Percentiles rank a stretch among this genome's conserved stretches.
Evolutionary conservation across 2,113 vertebrate genomes (phyloP).

Genomic region (Notechis scutatus): DNA sequence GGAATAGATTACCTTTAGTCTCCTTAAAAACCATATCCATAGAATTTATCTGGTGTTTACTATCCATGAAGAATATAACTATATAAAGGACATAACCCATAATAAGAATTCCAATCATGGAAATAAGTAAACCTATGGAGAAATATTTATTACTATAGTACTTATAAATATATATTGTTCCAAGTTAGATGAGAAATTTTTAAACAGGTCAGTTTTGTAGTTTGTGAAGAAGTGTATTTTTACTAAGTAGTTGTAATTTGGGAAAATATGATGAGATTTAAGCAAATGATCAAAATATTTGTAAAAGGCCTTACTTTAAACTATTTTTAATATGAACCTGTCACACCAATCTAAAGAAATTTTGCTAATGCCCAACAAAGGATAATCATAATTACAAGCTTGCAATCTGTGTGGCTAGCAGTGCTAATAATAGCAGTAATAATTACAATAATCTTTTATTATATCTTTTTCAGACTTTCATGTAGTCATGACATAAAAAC

Average conservation of each 20-base stretch:
- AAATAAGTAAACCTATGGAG: neutral
- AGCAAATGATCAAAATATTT: neutral
- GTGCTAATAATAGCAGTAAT: too few relatives aligned
- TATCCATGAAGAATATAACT: neutral
- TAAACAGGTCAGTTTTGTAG: neutral
- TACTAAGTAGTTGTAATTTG: neutral
- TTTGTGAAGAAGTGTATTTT: neutral
- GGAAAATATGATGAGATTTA: neutral
- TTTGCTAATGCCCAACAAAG: neutral
- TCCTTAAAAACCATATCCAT: neutral
- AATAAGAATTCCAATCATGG: neutral
- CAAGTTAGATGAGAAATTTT: neutral
- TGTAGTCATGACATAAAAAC: neutral
- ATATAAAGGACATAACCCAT: neutral
- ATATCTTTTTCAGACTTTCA: neutral
- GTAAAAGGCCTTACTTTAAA: neutral
- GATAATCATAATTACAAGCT: neutral
- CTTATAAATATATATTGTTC: neutral
- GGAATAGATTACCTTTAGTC: neutral
- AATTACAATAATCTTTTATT: neutral
- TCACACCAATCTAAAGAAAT: neutral
- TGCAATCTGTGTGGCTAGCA: neutral
- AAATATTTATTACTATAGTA: neutral
- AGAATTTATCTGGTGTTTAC: neutral
- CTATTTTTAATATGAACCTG: neutral